Percentiles rank a stretch among this genome's conserved stretches.
These are phyloP conservation scores for Pungitius pungitius DNA, from an alignment of 2,113 vertebrate species.

Conservation along the genomic window DNA sequence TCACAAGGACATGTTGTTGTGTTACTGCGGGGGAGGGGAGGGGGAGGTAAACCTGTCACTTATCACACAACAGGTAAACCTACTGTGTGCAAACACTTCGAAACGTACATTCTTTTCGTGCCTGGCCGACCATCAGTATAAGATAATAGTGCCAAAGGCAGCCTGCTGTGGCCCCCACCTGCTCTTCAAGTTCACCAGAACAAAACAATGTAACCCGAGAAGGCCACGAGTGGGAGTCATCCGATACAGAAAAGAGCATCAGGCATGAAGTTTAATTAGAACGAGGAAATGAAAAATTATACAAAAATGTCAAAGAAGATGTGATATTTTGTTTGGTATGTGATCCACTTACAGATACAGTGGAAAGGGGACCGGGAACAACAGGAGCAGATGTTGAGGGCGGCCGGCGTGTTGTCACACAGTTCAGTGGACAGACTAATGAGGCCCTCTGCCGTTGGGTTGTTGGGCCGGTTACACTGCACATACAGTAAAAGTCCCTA, in stretches of 20 bases:
- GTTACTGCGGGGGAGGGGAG: too few relatives aligned
- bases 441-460: constrained; percentile 61
- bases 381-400: constrained; percentile 54
- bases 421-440: constrained; percentile 52
- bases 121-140: neutral
- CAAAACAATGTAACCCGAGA: neutral
- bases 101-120: neutral
- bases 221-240: neutral
- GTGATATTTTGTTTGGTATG: neutral
- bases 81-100: neutral
- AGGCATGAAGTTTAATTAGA: neutral
- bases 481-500: constrained; percentile 22
- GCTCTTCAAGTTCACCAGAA: neutral
- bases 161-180: neutral
- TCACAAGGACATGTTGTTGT: neutral
- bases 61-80: neutral
- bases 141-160: neutral
- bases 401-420: constrained; percentile 67
- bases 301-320: neutral
- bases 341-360: neutral
- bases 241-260: neutral
- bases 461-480: constrained; percentile 66
- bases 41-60: neutral
- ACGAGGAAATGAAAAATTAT: neutral
- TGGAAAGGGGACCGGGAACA: constrained; percentile 51